Evolutionary conservation across 2,113 vertebrate genomes (phyloP), one percentile per base, ranked within the genome.

Genomic region (Microcebus lehilahytsara): DNA sequence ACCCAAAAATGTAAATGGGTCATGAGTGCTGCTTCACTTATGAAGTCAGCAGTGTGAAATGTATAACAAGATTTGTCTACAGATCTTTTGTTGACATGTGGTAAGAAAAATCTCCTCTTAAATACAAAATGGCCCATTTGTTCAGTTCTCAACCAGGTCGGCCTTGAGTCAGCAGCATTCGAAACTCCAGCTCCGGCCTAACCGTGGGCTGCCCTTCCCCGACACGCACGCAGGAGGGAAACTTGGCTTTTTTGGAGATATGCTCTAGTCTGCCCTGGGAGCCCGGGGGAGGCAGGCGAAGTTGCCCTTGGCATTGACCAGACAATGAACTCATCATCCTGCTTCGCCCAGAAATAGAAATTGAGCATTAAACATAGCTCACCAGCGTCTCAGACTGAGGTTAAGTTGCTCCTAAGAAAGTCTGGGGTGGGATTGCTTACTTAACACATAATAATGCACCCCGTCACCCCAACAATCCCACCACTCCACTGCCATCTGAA

Each of bases 61-160:
- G 83, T 32, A 51, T 56, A 62, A 64, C 84, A n/a, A 64, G 83
- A 85, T 16, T 16, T 30, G 16, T 91, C 97, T 64, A 60, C 69
- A 92, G 69, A 60, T 81, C 96, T 94, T 93, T 77, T 88, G 93
- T 96, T 89, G 95, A 95, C 84, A 58, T 5, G 14, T 0, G 12
- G 80, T 67, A 53, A 69, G 37, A 56, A 95, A 58, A 67, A 5
- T 3, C 46, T 83, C 90, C 83, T 94, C 72, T 83, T 62, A 37
- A 13, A 78, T 34, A 66, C 6, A 89, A 95, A 97, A 97, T 96
- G 96, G 89, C 51, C 89, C 96, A 42, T 86, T 94, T 96, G 93
- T 96, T n/a, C 11, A 49, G 78, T 78, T 93, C 74, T 89, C 51
- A 25, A 34, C 40, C 92, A 56, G 49, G 69, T 58, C 0, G 0